Evolutionary conservation across 2,888 invertebrate species (phyloP), one percentile per base, ranked within the genome.

Genomic region (Caenorhabditis auriculariae): DNA sequence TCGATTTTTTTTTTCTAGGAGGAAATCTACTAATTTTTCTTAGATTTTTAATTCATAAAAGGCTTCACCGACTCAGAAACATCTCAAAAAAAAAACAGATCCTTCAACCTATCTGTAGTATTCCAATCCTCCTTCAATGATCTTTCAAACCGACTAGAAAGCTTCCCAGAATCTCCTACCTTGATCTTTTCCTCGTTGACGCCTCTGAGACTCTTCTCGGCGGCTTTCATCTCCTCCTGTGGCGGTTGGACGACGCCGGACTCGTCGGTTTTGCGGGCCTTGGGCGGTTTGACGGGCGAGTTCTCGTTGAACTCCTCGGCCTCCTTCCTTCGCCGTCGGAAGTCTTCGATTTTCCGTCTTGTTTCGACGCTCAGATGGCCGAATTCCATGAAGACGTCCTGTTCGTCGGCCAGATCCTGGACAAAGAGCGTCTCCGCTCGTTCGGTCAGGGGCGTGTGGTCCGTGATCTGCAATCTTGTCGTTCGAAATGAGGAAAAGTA

Each of bases 361-460:
- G 72, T 76, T 38, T 69, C 69, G 4, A 61, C 42, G 29, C 72
- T 72, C 23, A 81, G 51, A 60, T 77, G 77, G 19, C 77, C 75
- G 50, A 78, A 81, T 52, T 81, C 81, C 80, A 82, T 79, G 73
- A 81, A 81, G 17, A 81, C 78, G 48, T 81, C 81, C 24, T 79
- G 76, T 54, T 81, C 81, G 47, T 81, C 80, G 5, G 76, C 76
- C 24, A 81, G 57, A 62, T 80, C 78, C 57, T 81, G 81, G 9
- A 81, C 80, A 7, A 80, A 52, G 72, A 81, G 74, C 5, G 78
- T 81, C 54, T 81, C 81, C 17, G 76, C 75, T 6, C 81, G 60
- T 44, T 81, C 78, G 4, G 75, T 76, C 45, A 81, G 54, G 12
- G 81, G 81, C 17, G 82, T 81, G 51, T 79, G 73, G 52, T 81